A percentile compares a stretch with the other conserved stretches of the same genome.
These are phyloP conservation scores for Sisyra terminalis DNA, from an alignment of 2,888 invertebrate species.

Conservation along the genomic window DNA sequence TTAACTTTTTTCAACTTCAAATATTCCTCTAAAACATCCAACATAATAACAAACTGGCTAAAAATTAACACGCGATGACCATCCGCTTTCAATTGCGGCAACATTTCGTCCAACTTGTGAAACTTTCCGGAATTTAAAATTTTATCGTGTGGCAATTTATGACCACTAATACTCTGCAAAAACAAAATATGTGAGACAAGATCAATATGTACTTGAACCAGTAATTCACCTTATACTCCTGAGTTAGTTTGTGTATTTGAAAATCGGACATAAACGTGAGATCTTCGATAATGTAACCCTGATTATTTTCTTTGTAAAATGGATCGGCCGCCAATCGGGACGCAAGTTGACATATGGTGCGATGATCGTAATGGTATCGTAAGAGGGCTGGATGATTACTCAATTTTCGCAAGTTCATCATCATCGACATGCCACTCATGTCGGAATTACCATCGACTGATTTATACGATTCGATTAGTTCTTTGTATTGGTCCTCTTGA, in stretches of 20 bases:
- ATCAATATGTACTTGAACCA: neutral
- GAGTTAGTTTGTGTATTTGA: slow-evolving; percentile 68
- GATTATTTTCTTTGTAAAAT: slow-evolving; percentile 57
- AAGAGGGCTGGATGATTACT: slow-evolving; percentile 87
- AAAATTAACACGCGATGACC: slow-evolving; percentile 81
- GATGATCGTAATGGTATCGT: slow-evolving; percentile 54
- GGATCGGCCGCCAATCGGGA: slow-evolving; percentile 46
- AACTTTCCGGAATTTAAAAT: slow-evolving; percentile 83
- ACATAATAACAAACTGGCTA: slow-evolving; percentile 91
- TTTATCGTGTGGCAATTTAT: slow-evolving; percentile 45
- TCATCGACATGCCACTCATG: slow-evolving; percentile 55
- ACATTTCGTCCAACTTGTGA: slow-evolving; percentile 53
- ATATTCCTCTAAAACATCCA: slow-evolving; percentile 85
- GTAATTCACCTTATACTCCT: slow-evolving; percentile 39
- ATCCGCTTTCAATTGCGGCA: slow-evolving; percentile 53
- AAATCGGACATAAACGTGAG: slow-evolving; percentile 80
- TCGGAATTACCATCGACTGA: slow-evolving; percentile 41
- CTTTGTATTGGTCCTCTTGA: slow-evolving; percentile 61
- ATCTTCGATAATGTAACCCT: slow-evolving; percentile 72
- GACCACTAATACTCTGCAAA: slow-evolving; percentile 41
- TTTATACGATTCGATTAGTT: slow-evolving; percentile 50
- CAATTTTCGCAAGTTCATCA: slow-evolving; percentile 87
- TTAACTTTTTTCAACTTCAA: slow-evolving; percentile 52
- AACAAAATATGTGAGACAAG: no score
- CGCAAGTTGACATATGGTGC: slow-evolving; percentile 47